Conservation (phyloP, 1,140 invertebrate species). For the Onthophagus taurus region DNA sequence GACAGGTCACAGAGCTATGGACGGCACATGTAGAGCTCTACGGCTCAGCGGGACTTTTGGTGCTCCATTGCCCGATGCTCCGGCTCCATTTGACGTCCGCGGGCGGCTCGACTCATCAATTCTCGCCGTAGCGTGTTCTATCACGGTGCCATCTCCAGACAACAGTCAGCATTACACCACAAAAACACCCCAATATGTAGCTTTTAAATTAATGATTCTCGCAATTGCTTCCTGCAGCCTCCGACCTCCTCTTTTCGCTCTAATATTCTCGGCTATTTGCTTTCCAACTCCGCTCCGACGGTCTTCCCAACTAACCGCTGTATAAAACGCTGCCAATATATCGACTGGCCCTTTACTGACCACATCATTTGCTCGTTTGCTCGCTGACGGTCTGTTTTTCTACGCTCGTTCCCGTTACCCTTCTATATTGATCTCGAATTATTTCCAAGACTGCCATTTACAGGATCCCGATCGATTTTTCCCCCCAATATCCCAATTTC, state of each 20-base stretch:
- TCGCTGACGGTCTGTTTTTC: conserved; percentile 26
- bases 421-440: too few species aligned
- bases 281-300: conserved; percentile 29
- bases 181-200: conserved; percentile 40
- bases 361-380: conserved; percentile 32
- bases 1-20: conserved; percentile 2
- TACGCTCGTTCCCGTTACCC: conserved; percentile 5
- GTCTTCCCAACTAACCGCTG: conserved; percentile 26
- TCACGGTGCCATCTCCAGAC: conserved; percentile 40
- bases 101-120: conserved; percentile 29
- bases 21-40: too few species aligned
- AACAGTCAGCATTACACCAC: conserved; percentile 39
- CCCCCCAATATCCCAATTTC: too few species aligned
- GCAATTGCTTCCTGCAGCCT: conserved; percentile 38
- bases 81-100: conserved; percentile 6
- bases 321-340: conserved; percentile 33
- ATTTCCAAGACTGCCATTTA: too few species aligned
- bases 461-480: too few species aligned
- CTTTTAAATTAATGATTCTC: conserved; percentile 40
- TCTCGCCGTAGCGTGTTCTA: conserved; percentile 37
- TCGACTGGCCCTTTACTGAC: conserved; percentile 28
- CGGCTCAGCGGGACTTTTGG: too few species aligned
- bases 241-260: conserved; percentile 26
- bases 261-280: conserved; percentile 35
- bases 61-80: neutral